Conservation (phyloP, 2,888 invertebrate species). For the Brachyopa scutellaris region DNA sequence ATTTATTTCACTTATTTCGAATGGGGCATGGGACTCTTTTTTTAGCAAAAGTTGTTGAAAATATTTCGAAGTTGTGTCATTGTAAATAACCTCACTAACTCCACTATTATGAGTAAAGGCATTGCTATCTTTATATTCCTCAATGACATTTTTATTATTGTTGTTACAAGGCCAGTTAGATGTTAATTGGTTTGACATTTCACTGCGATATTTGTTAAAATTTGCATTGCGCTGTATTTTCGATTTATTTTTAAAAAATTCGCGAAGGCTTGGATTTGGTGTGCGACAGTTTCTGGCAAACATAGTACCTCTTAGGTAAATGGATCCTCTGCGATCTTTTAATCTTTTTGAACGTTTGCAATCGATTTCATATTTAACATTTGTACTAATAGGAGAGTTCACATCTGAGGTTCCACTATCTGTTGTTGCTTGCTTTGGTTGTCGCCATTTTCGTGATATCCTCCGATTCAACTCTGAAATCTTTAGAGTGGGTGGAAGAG, state of each 20-base stretch:
- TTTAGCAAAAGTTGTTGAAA: conserved; percentile 77
- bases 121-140: background rate
- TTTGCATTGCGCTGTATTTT: conserved; percentile 74
- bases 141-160: background rate
- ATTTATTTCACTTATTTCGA: conserved; percentile 75
- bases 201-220: conserved; percentile 74
- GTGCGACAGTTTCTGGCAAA: conserved; percentile 74
- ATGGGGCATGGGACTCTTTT: conserved; percentile 78
- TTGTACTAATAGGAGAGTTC: conserved; percentile 45
- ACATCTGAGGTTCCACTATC: conserved; percentile 56
- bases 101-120: background rate
- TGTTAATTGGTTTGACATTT: conserved; percentile 51
- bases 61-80: conserved; percentile 31
- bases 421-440: background rate
- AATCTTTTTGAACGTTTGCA: conserved; percentile 6
- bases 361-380: background rate
- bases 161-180: conserved; percentile 14
- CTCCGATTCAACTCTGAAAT: conserved; percentile 30
- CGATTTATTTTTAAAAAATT: conserved; percentile 73
- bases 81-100: background rate
- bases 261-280: conserved; percentile 68
- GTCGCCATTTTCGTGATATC: conserved; percentile 19
- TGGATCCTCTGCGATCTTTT: conserved; percentile 70
- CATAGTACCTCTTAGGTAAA: conserved; percentile 75
- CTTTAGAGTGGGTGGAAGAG: conserved; percentile 45